Percentiles rank a stretch among this genome's conserved stretches.
phyloP scores from a whole-genome alignment of 2,888 invertebrate species.

The Oconnorella tubifera region DNA sequence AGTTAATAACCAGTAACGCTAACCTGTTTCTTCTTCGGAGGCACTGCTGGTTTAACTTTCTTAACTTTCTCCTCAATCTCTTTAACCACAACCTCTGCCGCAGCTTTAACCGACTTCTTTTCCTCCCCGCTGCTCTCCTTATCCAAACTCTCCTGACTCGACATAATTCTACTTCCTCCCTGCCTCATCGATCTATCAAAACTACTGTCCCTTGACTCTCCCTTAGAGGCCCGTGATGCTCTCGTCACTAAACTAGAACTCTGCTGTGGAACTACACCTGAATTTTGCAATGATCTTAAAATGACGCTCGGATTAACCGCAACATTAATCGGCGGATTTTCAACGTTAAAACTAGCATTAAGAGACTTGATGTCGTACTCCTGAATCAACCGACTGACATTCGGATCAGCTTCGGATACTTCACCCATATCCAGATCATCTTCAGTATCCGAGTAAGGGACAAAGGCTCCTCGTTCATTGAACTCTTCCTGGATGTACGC shows the following conservation, averaged over 20 bases:
- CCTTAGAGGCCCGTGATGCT: slow-evolving; percentile 13
- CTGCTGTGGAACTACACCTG: slow-evolving; percentile 7
- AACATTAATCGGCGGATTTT: background rate
- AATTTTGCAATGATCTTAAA: slow-evolving; percentile 12
- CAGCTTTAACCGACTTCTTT: background rate
- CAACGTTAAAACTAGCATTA: slow-evolving; percentile 31
- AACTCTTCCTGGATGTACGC: slow-evolving; percentile 35
- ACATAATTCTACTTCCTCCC: background rate
- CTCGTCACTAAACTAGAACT: slow-evolving; percentile 5
- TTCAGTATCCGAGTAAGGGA: slow-evolving; percentile 27
- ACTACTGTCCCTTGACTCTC: slow-evolving; percentile 8
- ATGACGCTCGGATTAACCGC: slow-evolving; percentile 10
- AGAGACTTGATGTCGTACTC: slow-evolving; percentile 33
- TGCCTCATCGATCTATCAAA: background rate
- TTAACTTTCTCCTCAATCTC: background rate
- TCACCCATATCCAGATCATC: slow-evolving; percentile 32
- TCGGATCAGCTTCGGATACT: slow-evolving; percentile 33
- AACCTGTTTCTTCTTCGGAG: background rate
- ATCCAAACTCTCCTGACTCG: slow-evolving; percentile 8
- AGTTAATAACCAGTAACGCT: too few species aligned
- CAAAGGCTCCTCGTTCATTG: slow-evolving; percentile 13
- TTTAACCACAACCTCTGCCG: background rate
- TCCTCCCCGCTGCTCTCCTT: slow-evolving; percentile 1
- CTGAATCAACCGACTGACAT: slow-evolving; percentile 32
- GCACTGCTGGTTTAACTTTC: background rate